Base-by-base conservation (phyloP, 1,140 invertebrate genomes). In the Drosophila subobscura region DNA sequence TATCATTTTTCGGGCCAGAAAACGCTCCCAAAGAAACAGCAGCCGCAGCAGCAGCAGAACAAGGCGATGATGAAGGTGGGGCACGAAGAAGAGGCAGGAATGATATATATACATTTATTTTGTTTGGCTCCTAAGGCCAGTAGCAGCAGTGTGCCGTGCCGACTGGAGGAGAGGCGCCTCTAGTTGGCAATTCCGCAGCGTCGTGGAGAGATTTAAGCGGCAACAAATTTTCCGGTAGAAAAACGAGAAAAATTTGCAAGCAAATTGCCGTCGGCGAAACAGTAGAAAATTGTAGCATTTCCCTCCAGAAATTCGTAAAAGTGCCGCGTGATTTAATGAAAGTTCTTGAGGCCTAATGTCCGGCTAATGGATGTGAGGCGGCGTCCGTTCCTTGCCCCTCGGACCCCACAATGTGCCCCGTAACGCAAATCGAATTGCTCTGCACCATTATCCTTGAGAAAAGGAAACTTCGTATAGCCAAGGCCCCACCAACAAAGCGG, bases 381-480 rank as follows among this genome's bases (percentile, higher is more conserved):
- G 61, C 65, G 65, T 47, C 23, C 33, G 33, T 10, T 40, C n/a
- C 63, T 22, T 6, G 16, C 41, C 64, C 64, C 49, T 27, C 33
- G 68, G 70, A 59, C 68, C 46, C 68, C 37, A 91, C 86, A 80
- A 91, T 91, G 89, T 88, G 78, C 75, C 72, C 79, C 80, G 60
- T 88, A 79, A 90, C 56, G 55, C 74, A 67, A 72, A 56, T 73
- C 53, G 79, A 90, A 75, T 72, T 90, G 60, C 71, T 85, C 67
- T 72, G 60, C 66, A 81, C 76, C 68, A 89, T 84, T 53, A 90
- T 91, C 63, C 76, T 91, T 67, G 90, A 85, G 57, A 91, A 91
- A 67, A 77, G 77, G 42, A 90, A 91, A 73, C 56, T 85, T 47
- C 90, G 89, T 10, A 37, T 37, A 37, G 33, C 33, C 33, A 10